A percentile compares a stretch with the other conserved stretches of the same genome.
Conservation (phyloP, 2,113 vertebrate genomes). For the Scomber colias region DNA sequence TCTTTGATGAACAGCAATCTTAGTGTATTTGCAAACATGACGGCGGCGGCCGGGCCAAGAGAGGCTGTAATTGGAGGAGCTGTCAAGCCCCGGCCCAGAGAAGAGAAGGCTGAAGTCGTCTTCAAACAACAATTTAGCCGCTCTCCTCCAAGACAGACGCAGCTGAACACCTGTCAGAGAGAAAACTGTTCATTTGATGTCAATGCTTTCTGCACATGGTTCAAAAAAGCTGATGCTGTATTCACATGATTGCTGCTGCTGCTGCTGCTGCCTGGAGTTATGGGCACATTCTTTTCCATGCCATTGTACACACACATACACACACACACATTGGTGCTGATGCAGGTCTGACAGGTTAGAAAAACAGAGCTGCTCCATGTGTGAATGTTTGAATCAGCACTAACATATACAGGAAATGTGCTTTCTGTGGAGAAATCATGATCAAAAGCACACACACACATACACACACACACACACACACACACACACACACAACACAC, state of each 20-base stretch:
- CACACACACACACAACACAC: slow-evolving; percentile 30
- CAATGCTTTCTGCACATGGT: slow-evolving; percentile 36
- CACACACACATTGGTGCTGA: not conserved
- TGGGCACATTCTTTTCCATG: not conserved
- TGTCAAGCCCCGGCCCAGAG: slow-evolving; percentile 47
- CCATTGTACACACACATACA: not conserved
- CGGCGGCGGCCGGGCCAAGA: slow-evolving; percentile 8
- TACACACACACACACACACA: not conserved
- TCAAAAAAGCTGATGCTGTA: slow-evolving; percentile 43
- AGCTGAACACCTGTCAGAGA: slow-evolving; percentile 65
- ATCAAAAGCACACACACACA: no score
- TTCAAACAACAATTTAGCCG: slow-evolving; percentile 57
- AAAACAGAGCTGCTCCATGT: not conserved
- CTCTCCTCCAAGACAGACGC: slow-evolving; percentile 41
- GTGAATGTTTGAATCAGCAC: slow-evolving; percentile 4
- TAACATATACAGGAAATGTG: not conserved
- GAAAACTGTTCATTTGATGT: slow-evolving; percentile 40
- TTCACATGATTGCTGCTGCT: slow-evolving; percentile 12
- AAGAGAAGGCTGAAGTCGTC: slow-evolving; percentile 40
- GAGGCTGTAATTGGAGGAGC: slow-evolving; percentile 68
- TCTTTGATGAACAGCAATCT: slow-evolving; percentile 52
- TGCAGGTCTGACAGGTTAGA: not conserved
- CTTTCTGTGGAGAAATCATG: slow-evolving; percentile 4
- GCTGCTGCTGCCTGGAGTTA: not conserved
- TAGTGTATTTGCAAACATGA: slow-evolving; percentile 51